Evolutionary conservation across 2,888 invertebrate species (phyloP).

Genomic region (Diabrotica balteata): DNA sequence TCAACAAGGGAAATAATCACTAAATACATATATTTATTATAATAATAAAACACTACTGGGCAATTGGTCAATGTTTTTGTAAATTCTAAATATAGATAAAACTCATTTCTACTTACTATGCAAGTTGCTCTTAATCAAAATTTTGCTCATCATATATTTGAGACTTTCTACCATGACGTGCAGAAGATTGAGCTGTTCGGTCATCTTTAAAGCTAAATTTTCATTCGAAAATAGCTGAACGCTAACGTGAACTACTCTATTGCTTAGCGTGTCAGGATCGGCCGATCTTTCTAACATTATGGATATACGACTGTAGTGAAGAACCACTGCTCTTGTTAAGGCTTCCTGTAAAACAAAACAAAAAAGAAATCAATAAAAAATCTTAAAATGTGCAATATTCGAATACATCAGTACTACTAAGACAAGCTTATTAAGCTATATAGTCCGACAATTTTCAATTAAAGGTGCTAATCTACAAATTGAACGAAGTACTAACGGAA

Average conservation of each 20-base stretch:
- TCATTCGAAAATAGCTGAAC: conserved; percentile 97
- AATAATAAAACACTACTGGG: too few relatives aligned
- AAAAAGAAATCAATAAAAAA: neutral
- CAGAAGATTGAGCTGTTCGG: conserved; percentile 85
- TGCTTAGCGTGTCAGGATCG: conserved; percentile 91
- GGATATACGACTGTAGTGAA: conserved; percentile 95
- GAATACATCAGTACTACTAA: too few relatives aligned
- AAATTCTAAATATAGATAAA: neutral
- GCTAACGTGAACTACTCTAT: conserved; percentile 96
- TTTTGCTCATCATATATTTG: conserved; percentile 92
- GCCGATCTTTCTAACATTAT: conserved; percentile 85
- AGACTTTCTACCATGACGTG: conserved; percentile 93
- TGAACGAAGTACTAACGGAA: too few relatives aligned
- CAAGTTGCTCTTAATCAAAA: conserved; percentile 84
- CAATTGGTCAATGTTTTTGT: too few relatives aligned
- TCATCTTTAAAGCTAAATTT: conserved; percentile 88
- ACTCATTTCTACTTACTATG: conserved; percentile 69
- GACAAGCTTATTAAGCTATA: too few relatives aligned
- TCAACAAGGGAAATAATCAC: too few relatives aligned
- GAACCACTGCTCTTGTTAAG: conserved; percentile 91
- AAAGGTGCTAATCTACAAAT: too few relatives aligned
- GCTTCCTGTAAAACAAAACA: conserved; percentile 66
- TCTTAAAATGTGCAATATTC: neutral
- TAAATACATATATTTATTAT: too few relatives aligned
- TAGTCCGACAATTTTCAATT: too few relatives aligned